Conservation (phyloP, 2,797 vertebrate species). For the Premnoplex brunnescens region DNA sequence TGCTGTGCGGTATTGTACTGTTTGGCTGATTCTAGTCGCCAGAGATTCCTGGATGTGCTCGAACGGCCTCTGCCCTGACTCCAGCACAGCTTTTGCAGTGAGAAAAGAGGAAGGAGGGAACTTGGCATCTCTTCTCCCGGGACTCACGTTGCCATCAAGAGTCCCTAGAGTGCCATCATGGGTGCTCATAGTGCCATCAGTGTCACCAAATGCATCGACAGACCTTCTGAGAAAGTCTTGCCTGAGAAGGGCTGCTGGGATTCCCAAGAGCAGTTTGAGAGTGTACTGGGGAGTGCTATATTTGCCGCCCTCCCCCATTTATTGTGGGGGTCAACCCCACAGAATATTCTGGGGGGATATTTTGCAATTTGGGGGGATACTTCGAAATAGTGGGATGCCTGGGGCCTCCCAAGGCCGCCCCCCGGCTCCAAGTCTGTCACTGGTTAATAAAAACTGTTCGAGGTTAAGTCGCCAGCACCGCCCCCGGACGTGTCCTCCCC, state of each 20-base stretch:
- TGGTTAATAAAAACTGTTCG: neutral
- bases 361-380: too few species aligned
- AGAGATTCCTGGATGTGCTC: neutral
- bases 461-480: neutral
- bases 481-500: neutral
- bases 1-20: neutral
- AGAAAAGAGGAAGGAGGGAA: neutral
- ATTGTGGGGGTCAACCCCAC: too few species aligned
- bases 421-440: neutral
- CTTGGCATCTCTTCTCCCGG: neutral
- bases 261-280: neutral
- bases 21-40: neutral
- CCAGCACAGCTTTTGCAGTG: neutral
- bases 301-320: neutral
- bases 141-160: neutral
- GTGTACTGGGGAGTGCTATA: neutral
- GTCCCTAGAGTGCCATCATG: neutral
- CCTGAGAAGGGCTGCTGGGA: neutral
- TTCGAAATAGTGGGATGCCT: neutral
- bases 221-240: neutral
- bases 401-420: neutral
- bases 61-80: neutral
- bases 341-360: neutral
- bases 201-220: neutral
- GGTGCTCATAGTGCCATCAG: neutral